Evolutionary conservation across 2,888 invertebrate species (phyloP), one percentile per base, ranked within the genome.

Genomic region (Synanthedon tipuliformis): DNA sequence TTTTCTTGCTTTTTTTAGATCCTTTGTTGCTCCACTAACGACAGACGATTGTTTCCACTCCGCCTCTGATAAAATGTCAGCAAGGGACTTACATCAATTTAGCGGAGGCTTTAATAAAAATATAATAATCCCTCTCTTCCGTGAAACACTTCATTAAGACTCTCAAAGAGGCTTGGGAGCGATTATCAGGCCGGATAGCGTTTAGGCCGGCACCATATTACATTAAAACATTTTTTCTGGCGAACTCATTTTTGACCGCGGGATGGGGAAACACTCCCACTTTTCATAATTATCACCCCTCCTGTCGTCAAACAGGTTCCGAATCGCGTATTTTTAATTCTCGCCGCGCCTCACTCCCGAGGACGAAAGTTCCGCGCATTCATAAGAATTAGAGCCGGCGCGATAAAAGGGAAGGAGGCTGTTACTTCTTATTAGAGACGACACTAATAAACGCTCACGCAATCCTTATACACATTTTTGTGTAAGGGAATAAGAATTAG

Each of bases 101-200:
- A 73, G 73, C 67, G 71, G 70, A 70, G 64, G 67, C 72, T 73
- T 76, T 75, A 75, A 75, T 78, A 80, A 81, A 79, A 81, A 74
- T 66, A 63, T 66, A 71, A 79, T 78, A 77, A 83, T 77, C 75
- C 71, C 70, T 72, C 71, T 65, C 66, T 63, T 59, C 64, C 61
- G 66, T 65, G 70, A 69, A 74, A 73, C 76, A 78, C 79, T 83
- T 82, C 79, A 81, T 84, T 82, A 82, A 75, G 75, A 73, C 67
- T 64, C 75, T 77, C 75, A 70, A 71, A 73, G 77, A 71, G 77
- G 78, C 79, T 78, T 68, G 68, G 62, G 66, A 64, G 75, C 73
- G 80, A 82, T 84, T 83, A 84, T 78, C 78, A 71, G 69, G 67
- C 61, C 65, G 68, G 78, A 82, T 81, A 81, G 64, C 78, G 75